Base-by-base conservation (phyloP, 1,140 invertebrate species). In the Eufriesea mexicana region DNA sequence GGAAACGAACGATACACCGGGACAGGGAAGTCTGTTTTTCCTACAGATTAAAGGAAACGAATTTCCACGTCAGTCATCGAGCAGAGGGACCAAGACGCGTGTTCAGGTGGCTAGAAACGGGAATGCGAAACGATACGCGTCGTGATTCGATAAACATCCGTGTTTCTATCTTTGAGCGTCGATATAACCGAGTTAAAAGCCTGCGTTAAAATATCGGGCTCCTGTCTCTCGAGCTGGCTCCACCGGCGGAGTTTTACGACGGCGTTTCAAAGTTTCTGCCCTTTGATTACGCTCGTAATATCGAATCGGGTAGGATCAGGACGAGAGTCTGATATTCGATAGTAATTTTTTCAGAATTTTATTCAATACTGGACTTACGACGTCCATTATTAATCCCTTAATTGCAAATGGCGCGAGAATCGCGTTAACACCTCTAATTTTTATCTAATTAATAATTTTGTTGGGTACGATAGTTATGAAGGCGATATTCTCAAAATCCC, bases 131-230 rank as follows among this genome's bases (percentile, higher is more conserved):
- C 51, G 35, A n/a, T 42, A 54, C 49, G 57, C 45, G 62, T 72
- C 73, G 54, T 20, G 61, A 68, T 78, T 45, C 25, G 35, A 81
- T 78, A 84, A 85, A 85, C 68, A 85, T 84, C 62, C 28, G 5
- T 45, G 47, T 57, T 76, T 84, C 70, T 80, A 61, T 64, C 57
- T 75, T 70, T 54, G 23, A 76, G 59, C 77, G 18, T 68, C 70
- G 54, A 84, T 59, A 45, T 59, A 68, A 75, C 20, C 71, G 28
- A 23, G 20, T 66, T 64, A 70, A 74, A 61, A 45, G 55, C 49
- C 35, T 25, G 67, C 47, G 20, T 86, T 55, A 42, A 80, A 80
- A 80, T 75, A 54, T 23, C 83, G 57, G 42, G 7, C 25, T 85
- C 72, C 28, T 67, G 61, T 57, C 61, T 59, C 5, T 35, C 0